Evolutionary conservation across 2,888 invertebrate species (phyloP), one percentile per base, ranked within the genome.

Genomic region (Ormyrus thymus): DNA sequence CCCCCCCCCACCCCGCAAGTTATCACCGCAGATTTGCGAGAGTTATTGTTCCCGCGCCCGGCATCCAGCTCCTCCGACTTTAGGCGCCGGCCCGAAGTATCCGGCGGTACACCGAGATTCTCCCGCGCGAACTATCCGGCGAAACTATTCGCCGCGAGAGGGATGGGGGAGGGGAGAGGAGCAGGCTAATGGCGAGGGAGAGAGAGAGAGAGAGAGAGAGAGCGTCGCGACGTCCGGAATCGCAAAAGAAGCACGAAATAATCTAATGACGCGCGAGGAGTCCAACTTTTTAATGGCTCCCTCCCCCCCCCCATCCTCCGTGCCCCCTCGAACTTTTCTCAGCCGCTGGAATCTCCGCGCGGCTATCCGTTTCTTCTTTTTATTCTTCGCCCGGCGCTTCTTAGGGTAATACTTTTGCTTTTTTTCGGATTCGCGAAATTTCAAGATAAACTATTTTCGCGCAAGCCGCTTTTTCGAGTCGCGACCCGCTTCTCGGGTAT

Each of bases 21-120:
- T 81, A 75, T 72, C 73, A 76, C 81, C 81, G 73, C 78, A 81
- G 76, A 81, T 81, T 81, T 81, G 81, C 73, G 76, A 81, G 78
- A 48, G 66, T 81, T 81, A 81, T 81, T 78, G 78, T 81, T 81
- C 73, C 73, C 6, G n/a, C 58, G 62, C 43, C 29, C 46, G 72
- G 50, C 65, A 61, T 70, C 48, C n/a, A 48, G 43, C 13, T 51
- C 29, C 43, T 61, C 64, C 64, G 70, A 66, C 70, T 70, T 61
- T 75, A 48, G 50, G 43, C 51, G 58, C 46, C 48, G 51, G 53
- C 43, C 73, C 61, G 45, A 70, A 53, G 51, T 55, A 70, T 75
- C 29, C 48, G 43, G 10, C 64, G 77, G 72, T 71, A 68, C 59
- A 78, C 76, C 59, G 76, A 73, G 73, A 80, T 80, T 80, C 78